Percentiles rank a stretch among this genome's conserved stretches.
Conservation (phyloP, 2,888 invertebrate genomes). For the Eupithecia subfuscata region DNA sequence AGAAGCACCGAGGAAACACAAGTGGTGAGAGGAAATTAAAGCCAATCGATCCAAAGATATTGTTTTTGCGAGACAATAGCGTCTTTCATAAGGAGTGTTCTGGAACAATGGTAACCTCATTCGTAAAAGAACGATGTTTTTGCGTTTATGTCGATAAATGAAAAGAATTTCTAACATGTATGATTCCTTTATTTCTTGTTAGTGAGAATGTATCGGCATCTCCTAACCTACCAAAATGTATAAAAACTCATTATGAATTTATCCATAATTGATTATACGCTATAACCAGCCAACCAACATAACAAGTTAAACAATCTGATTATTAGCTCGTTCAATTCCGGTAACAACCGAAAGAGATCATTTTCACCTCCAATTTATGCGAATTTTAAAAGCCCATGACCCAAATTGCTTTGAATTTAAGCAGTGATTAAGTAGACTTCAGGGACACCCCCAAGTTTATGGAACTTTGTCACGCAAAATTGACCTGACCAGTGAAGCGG, state of each 20-base stretch:
- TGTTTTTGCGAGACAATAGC: not conserved
- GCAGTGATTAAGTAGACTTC: constrained; percentile 43
- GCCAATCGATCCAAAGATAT: constrained; percentile 15
- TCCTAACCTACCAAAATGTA: too few species aligned
- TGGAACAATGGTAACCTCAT: not conserved
- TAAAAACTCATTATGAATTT: too few species aligned
- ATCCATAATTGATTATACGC: not conserved
- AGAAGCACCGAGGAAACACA: constrained; percentile 29
- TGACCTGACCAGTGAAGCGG: constrained; percentile 4
- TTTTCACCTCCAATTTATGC: constrained; percentile 46
- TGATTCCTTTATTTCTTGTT: not conserved
- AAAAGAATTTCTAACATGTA: not conserved
- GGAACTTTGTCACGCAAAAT: constrained; percentile 46
- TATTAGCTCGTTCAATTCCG: constrained; percentile 24
- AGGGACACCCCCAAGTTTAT: constrained; percentile 36
- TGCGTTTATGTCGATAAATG: not conserved
- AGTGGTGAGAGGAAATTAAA: constrained; percentile 7
- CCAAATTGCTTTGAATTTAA: constrained; percentile 47
- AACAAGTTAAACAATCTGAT: constrained; percentile 14
- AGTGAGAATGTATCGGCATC: too few species aligned
- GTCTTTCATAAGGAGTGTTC: not conserved
- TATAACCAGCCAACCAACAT: too few species aligned
- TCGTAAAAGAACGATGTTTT: not conserved
- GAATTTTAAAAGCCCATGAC: constrained; percentile 50
- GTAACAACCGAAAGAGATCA: constrained; percentile 33